phyloP scores from a whole-genome alignment of 2,888 invertebrate genomes.

The Hecatera dysodea region DNA sequence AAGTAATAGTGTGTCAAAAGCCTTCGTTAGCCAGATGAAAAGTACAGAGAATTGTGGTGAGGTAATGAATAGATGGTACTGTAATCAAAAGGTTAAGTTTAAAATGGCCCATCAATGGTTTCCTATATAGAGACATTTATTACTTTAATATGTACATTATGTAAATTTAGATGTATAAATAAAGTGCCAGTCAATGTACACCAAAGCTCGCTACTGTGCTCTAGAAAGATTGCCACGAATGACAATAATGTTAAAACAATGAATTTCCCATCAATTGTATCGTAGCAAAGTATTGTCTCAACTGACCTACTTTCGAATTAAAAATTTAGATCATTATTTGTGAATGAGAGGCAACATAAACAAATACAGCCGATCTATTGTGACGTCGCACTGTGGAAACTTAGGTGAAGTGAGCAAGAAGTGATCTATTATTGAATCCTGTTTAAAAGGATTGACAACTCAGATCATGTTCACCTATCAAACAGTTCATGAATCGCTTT shows the following conservation, averaged over 20 bases:
- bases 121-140: neutral
- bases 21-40: neutral
- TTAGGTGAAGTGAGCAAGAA: too few species aligned
- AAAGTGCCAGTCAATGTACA: neutral
- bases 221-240: neutral
- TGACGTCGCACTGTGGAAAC: too few species aligned
- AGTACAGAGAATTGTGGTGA: neutral
- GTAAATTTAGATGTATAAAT: neutral
- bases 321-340: slow-evolving; percentile 5
- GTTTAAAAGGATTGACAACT: too few species aligned
- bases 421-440: too few species aligned
- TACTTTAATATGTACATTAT: neutral
- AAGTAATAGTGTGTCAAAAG: neutral
- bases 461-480: too few species aligned
- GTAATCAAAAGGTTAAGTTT: slow-evolving; percentile 1
- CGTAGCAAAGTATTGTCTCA: slow-evolving; percentile 7
- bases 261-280: slow-evolving; percentile 34
- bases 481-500: too few species aligned
- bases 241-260: slow-evolving; percentile 5
- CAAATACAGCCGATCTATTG: too few species aligned
- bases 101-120: neutral
- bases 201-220: neutral
- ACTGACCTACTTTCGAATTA: slow-evolving; percentile 8
- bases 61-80: neutral
- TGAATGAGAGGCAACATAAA: neutral